Conservation (phyloP, 1,140 invertebrate genomes). For the Drosophila littoralis region DNA sequence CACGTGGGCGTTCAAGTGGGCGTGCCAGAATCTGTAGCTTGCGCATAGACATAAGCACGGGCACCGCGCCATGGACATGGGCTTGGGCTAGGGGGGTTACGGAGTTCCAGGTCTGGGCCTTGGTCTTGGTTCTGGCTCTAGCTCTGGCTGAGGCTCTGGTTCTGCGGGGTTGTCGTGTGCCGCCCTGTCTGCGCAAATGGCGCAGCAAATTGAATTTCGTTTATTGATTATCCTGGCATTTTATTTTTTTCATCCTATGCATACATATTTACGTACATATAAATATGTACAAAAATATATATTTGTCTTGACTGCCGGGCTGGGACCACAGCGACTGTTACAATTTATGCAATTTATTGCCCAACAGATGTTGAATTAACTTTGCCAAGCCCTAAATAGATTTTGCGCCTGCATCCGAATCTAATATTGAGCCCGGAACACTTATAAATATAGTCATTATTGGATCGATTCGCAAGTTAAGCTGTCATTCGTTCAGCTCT, state of each 20-base stretch:
- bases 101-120: background rate
- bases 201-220: conserved; percentile 83
- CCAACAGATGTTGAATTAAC: conserved; percentile 76
- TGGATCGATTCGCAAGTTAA: background rate
- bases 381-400: conserved; percentile 45
- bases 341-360: conserved; percentile 70
- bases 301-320: conserved; percentile 36
- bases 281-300: background rate
- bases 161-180: conserved; percentile 15
- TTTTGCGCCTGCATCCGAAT: conserved; percentile 3
- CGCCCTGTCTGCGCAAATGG: conserved; percentile 75
- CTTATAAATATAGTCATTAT: conserved; percentile 1
- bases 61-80: no score
- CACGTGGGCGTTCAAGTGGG: conserved; percentile 45
- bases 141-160: background rate
- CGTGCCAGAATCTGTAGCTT: conserved; percentile 36
- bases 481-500: background rate
- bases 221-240: conserved; percentile 82
- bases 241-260: conserved; percentile 61
- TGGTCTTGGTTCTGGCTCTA: background rate
- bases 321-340: conserved; percentile 43
- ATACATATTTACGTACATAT: conserved; percentile 1
- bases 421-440: background rate
- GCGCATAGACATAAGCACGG: conserved; percentile 11
- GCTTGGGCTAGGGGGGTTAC: no score